Base-by-base conservation (phyloP, 2,888 invertebrate genomes). In the Apamea monoglypha region DNA sequence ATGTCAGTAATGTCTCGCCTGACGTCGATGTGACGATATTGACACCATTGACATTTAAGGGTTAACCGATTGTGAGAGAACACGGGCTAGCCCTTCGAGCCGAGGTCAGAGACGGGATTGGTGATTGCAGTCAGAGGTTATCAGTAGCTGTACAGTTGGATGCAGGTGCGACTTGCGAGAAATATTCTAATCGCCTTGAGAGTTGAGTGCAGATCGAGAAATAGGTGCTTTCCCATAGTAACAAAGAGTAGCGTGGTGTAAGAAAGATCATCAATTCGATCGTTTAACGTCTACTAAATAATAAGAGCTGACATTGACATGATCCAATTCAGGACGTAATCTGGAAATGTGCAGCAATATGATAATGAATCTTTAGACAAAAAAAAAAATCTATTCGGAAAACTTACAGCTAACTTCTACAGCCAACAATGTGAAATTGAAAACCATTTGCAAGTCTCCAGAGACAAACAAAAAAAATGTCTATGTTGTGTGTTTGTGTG, bases 1-100 rank as follows among this genome's bases (percentile, higher is more conserved):
- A 82, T 79, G 69, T 87, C 82, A 80, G 70, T 81, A 74, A 83
- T 76, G 61, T 79, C 67, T 47, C 68, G 50, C 83, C 79, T 70
- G 79, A 79, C 69, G 61, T 73, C 86, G 74, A 74, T 71, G 69
- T 83, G 78, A 68, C 50, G 61, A 18, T 80, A 71, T 78, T 78
- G 76, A 71, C 70, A 59, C 64, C 66, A 29, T 21, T 85, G 82
- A 76, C 88, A 85, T 88, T 85, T 75, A 76, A 79, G 87, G 74
- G 68, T 79, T 79, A 78, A 59, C 63, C 59, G 74, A 74, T 69
- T 75, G 83, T 84, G 74, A 70, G 66, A 69, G 68, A 80, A 61
- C 66, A 63, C 50, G 68, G 56, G 72, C 77, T 47, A 64, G 85
- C 50, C 64, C 81, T 59, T 16, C 44, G 29, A n/a, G 63, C 21